Base-by-base conservation (phyloP, 1,140 invertebrate genomes). In the Lethrus apterus region DNA sequence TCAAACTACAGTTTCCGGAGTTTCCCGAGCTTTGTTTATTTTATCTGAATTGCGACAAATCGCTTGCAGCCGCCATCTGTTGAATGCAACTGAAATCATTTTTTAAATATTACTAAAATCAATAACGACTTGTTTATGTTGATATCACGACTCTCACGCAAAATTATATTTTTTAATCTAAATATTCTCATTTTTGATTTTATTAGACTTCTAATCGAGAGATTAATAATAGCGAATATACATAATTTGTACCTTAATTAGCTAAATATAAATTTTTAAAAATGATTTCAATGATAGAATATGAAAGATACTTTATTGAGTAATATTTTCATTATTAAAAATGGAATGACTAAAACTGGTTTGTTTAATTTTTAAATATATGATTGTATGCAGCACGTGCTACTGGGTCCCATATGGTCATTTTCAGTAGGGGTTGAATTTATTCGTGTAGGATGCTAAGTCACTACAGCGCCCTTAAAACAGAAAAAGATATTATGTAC, bases 381-480 rank as follows among this genome's bases (percentile, higher is more conserved):
- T n/a, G n/a, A 24, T 20, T 40, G 20, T 40, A 15, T 5, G 20
- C 2, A 4, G 19, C 32, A 36, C 33, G 44, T 21, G 34, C 34
- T 29, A 17, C 30, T 17, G 30, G 19, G 20, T 46, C 32, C 5
- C 44, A 46, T 46, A 46, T 46, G 44, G 44, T 46, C 44, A 46
- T 46, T 46, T 21, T 19, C 29, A 38, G 26, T 23, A 10, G 5
- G 24, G 44, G 32, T n/a, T 33, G 33, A 26, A n/a, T n/a, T n/a
- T n/a, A n/a, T n/a, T n/a, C n/a, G n/a, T n/a, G n/a, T n/a, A n/a
- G n/a, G n/a, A n/a, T n/a, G n/a, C n/a, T n/a, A n/a, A 11, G 15
- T 13, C 10, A 14, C 17, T 10, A 30, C 29, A 10, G 11, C 31
- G 19, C 32, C 33, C 33, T 15, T 21, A 23, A 19, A 46, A 46